These are phyloP conservation scores for Apolygus lucorum DNA, from an alignment of 1,140 invertebrate genomes.

Conservation along the genomic window DNA sequence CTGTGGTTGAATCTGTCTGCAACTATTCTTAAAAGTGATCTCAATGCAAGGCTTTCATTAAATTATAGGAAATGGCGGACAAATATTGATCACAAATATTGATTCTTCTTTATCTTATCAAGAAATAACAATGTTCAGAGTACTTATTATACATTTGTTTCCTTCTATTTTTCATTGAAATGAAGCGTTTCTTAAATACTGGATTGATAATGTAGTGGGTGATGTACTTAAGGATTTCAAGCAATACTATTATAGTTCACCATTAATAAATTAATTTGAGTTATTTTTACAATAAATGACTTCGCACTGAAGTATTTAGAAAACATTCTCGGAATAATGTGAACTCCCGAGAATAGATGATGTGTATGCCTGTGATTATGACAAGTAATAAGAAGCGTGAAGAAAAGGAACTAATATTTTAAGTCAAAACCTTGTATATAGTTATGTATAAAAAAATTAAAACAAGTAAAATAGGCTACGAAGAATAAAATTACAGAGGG, in stretches of 20 bases:
- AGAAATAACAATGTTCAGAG: no score
- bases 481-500: background rate
- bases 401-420: background rate
- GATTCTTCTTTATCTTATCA: no score
- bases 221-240: conserved; percentile 1
- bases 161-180: background rate
- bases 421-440: background rate
- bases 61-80: background rate
- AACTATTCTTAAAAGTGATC: no score
- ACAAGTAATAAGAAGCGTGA: conserved; percentile 5
- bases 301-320: background rate
- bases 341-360: background rate
- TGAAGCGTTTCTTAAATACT: background rate
- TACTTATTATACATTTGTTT: no score
- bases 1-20: no score
- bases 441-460: background rate
- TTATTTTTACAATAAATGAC: background rate
- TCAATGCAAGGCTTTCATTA: conserved; percentile 4
- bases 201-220: no score
- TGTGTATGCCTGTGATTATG: conserved; percentile 4
- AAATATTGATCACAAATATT: background rate
- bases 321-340: background rate
- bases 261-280: background rate
- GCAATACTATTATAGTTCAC: conserved; percentile 8
- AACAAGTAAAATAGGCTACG: background rate